A percentile compares a stretch with the other conserved stretches of the same genome.
phyloP scores from a whole-genome alignment of 2,113 vertebrate species.

The Carassius auratus region DNA sequence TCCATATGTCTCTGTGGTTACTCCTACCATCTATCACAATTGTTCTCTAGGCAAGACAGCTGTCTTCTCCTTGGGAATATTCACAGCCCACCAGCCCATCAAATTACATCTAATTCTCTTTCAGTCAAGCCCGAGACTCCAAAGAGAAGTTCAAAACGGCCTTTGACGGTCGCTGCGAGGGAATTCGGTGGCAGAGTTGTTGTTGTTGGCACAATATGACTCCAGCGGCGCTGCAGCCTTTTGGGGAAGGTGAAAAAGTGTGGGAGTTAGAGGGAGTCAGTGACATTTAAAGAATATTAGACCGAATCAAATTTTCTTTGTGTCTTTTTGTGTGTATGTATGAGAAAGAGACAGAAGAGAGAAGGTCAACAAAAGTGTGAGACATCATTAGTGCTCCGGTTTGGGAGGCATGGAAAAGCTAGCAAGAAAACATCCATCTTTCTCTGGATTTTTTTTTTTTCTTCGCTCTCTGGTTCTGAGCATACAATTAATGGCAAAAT shows the following conservation, averaged over 20 bases:
- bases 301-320: conserved; percentile 14
- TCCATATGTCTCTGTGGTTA: conserved; percentile 72
- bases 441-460: neutral
- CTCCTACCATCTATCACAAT: conserved; percentile 73
- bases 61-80: conserved; percentile 71
- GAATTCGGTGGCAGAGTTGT: neutral
- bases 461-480: neutral
- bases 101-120: conserved; percentile 76
- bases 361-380: conserved; percentile 30
- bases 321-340: neutral
- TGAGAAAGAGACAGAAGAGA: conserved; percentile 16
- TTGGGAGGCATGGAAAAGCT: conserved; percentile 11
- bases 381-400: conserved; percentile 11
- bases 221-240: conserved; percentile 16
- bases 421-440: neutral
- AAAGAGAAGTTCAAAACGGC: conserved; percentile 28
- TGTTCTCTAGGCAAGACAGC: conserved; percentile 73
- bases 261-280: neutral
- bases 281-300: conserved; percentile 38
- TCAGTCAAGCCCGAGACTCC: conserved; percentile 64
- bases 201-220: conserved; percentile 3
- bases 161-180: conserved; percentile 15
- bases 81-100: conserved; percentile 80
- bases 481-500: neutral
- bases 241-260: conserved; percentile 9